These are phyloP conservation scores for Pogonomyrmex barbatus DNA, from an alignment of 1,140 invertebrate species.

Conservation along the genomic window DNA sequence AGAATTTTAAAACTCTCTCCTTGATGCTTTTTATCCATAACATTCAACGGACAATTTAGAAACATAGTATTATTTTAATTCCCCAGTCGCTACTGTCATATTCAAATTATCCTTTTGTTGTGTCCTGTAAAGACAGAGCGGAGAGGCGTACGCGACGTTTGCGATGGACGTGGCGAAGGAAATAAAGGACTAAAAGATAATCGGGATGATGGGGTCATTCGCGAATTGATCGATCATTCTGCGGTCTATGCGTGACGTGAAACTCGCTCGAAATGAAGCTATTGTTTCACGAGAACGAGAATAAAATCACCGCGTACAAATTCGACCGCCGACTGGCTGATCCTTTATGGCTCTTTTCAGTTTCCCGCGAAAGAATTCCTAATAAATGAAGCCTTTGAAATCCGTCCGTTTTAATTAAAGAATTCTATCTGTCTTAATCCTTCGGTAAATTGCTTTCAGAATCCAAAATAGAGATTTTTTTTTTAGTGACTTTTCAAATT, in stretches of 20 bases:
- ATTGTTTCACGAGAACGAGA: slow-evolving; percentile 35
- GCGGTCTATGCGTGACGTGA: slow-evolving; percentile 10
- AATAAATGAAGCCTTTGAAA: slow-evolving; percentile 42
- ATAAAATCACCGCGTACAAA: slow-evolving; percentile 33
- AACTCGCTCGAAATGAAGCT: slow-evolving; percentile 39
- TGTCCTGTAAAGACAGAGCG: neutral
- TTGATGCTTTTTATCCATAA: neutral
- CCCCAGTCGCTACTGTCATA: neutral
- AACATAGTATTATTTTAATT: slow-evolving; percentile 34
- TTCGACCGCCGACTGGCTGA: slow-evolving; percentile 8
- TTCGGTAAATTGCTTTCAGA: slow-evolving; percentile 39
- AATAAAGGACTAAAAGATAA: slow-evolving; percentile 30
- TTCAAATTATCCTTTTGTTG: slow-evolving; percentile 1
- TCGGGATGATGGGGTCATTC: slow-evolving; percentile 49
- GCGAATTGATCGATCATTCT: slow-evolving; percentile 47
- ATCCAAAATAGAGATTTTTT: slow-evolving; percentile 23
- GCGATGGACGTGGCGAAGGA: neutral
- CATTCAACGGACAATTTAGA: neutral
- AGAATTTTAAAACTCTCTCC: neutral
- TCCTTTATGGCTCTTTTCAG: slow-evolving; percentile 26
- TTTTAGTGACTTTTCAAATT: neutral
- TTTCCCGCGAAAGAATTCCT: slow-evolving; percentile 30
- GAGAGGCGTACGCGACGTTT: neutral
- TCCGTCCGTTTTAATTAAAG: slow-evolving; percentile 56
- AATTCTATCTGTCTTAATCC: slow-evolving; percentile 40